Base-by-base conservation (phyloP, 2,888 invertebrate species). In the Chydorus sphaericus region DNA sequence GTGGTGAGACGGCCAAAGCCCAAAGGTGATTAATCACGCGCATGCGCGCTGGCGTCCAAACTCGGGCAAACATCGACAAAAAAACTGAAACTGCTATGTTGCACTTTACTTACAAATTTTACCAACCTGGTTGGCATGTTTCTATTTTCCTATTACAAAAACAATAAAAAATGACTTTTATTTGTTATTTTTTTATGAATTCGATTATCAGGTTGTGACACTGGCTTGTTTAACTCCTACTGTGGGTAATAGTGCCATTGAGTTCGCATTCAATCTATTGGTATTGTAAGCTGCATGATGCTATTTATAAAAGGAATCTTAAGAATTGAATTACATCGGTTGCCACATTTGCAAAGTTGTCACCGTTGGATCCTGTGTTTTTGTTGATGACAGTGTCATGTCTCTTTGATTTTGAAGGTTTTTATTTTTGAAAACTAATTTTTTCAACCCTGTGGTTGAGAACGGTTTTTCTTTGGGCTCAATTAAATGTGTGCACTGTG, bases 1-100 rank as follows among this genome's bases (percentile, higher is more conserved):
- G 93, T 1, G 97, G 96, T n/a, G 97, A 98, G 73, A 97, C 97
- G 0, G 97, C 97, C 58, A 97, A 97, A 76, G n/a, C n/a, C n/a
- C n/a, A n/a, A n/a, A n/a, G 97, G 97, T 49, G 85, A 86, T 63
- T 96, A 93, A 70, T 94, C 96, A 0, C 68, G 93, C 61, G 91
- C 92, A 68, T 86, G n/a, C n/a, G n/a, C n/a, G n/a, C n/a, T n/a
- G n/a, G 93, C 62, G 88, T 77, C 3, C 73, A 78, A 38, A 86
- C 86, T 51, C 91, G 91, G 91, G 88, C 88, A 48, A 86, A 89
- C 71, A 91, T 94, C 65, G 90, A 91, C 71, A 85, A 88, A 72
- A 96, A 97, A 74, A 97, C 97, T 0, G 97, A 98, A 69, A 86
- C 92, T 4, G 94, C 92, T 1, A 78, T 94, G 61, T 96, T 91